Evolutionary conservation across 2,113 vertebrate genomes (phyloP).

Genomic region (Eolophus roseicapilla): DNA sequence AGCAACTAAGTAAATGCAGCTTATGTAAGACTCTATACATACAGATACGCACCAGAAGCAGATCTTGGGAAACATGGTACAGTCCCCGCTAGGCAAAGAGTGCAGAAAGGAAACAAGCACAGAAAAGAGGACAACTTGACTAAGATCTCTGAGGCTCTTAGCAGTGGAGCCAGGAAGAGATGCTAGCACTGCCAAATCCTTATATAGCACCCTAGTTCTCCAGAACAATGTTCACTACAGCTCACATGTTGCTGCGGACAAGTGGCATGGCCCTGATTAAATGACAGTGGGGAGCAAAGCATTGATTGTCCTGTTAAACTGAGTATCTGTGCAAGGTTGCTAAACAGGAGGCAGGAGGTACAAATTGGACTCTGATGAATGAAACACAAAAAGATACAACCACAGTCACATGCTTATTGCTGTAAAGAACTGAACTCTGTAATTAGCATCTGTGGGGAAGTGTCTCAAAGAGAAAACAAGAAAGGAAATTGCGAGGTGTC

Average conservation of each 20-base stretch:
- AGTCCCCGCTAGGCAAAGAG: neutral
- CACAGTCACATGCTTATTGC: conserved; percentile 8
- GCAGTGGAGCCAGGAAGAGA: neutral
- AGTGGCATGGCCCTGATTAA: neutral
- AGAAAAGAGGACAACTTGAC: neutral
- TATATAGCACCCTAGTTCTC: neutral
- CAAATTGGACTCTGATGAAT: neutral
- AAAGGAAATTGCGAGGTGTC: conserved; percentile 45
- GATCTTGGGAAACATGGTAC: neutral
- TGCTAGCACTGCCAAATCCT: neutral
- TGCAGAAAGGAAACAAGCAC: neutral
- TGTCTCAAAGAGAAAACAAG: conserved; percentile 56
- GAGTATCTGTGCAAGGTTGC: neutral
- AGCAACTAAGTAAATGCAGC: neutral
- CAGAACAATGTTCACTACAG: neutral
- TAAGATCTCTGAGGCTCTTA: neutral
- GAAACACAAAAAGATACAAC: conserved; percentile 53
- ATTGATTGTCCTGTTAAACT: neutral
- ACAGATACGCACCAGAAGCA: neutral
- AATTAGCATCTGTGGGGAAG: conserved; percentile 17
- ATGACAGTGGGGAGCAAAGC: neutral
- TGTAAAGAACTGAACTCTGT: conserved; percentile 36
- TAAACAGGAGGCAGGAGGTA: conserved; percentile 25
- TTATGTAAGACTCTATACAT: neutral
- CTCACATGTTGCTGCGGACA: neutral